These are phyloP conservation scores for Helicoverpa assulta DNA, from an alignment of 2,888 invertebrate species.

Conservation along the genomic window DNA sequence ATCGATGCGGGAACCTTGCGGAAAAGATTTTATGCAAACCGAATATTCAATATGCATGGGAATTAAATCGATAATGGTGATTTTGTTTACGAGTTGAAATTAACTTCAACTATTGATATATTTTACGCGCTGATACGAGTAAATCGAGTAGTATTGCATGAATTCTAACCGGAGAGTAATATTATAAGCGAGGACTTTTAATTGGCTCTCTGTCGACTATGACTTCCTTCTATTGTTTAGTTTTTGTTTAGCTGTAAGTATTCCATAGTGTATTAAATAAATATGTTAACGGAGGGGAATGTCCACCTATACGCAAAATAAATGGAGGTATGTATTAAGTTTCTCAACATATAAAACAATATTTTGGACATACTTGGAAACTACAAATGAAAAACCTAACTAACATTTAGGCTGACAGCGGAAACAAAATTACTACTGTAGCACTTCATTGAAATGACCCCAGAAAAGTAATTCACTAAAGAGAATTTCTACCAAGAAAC, in stretches of 20 bases:
- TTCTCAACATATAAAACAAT: background rate
- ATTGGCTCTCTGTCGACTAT: no score
- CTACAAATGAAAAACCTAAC: no score
- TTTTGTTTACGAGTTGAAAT: conserved; percentile 18
- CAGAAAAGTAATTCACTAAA: background rate
- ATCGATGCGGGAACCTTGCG: conserved; percentile 4
- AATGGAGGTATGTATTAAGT: background rate
- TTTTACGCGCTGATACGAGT: background rate
- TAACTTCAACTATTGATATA: conserved; percentile 2
- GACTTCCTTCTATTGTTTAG: no score
- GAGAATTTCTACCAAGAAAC: background rate
- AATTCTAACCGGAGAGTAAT: background rate
- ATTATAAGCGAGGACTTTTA: no score
- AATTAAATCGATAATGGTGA: conserved; percentile 26
- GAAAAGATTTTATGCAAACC: conserved; percentile 29
- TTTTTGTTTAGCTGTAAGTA: no score
- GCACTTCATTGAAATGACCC: background rate
- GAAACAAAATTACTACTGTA: background rate
- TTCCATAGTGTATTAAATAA: no score
- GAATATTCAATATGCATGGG: conserved; percentile 32
- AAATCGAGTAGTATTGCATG: background rate
- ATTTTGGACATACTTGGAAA: no score
- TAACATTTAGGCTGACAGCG: no score
- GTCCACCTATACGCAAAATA: background rate
- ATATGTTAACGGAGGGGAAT: no score